Evolutionary conservation across 2,888 invertebrate species (phyloP).

Genomic region (Cyrtodaria siliqua): DNA sequence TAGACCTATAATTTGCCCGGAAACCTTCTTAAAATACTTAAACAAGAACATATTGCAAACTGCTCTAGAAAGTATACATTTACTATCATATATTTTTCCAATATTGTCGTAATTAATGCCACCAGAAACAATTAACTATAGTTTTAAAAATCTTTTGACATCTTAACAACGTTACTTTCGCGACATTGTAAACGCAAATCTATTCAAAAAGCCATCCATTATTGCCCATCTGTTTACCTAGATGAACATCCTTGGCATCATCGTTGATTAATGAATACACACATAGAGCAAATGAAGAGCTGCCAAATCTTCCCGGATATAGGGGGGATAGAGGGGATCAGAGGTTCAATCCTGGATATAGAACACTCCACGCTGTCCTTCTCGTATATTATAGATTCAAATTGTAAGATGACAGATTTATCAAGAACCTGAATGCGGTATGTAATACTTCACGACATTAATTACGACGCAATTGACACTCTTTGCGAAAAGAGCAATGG

Average conservation of each 20-base stretch:
- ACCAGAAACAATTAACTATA: constrained; percentile 25
- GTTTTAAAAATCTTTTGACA: constrained; percentile 35
- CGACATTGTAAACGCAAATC: constrained; percentile 19
- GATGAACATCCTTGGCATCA: constrained; percentile 57
- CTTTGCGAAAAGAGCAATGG: constrained; percentile 16
- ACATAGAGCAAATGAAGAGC: constrained; percentile 46
- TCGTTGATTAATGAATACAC: constrained; percentile 60
- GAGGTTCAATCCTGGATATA: constrained; percentile 44
- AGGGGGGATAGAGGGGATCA: constrained; percentile 28
- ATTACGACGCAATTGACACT: constrained; percentile 62
- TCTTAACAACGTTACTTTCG: constrained; percentile 48
- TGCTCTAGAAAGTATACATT: no score
- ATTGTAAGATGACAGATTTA: constrained; percentile 38
- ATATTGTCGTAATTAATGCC: no score
- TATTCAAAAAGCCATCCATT: constrained; percentile 63
- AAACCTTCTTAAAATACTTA: no score
- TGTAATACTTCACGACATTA: constrained; percentile 55
- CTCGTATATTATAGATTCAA: constrained; percentile 44
- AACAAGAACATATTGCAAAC: no score
- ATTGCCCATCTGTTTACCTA: constrained; percentile 47
- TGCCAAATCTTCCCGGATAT: constrained; percentile 52
- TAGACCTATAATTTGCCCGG: no score
- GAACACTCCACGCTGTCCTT: constrained; percentile 23
- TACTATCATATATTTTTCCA: no score
- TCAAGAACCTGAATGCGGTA: constrained; percentile 40